A percentile compares a stretch with the other conserved stretches of the same genome.
phyloP scores from a whole-genome alignment of 2,113 vertebrate species.

The Heterocephalus glaber region DNA sequence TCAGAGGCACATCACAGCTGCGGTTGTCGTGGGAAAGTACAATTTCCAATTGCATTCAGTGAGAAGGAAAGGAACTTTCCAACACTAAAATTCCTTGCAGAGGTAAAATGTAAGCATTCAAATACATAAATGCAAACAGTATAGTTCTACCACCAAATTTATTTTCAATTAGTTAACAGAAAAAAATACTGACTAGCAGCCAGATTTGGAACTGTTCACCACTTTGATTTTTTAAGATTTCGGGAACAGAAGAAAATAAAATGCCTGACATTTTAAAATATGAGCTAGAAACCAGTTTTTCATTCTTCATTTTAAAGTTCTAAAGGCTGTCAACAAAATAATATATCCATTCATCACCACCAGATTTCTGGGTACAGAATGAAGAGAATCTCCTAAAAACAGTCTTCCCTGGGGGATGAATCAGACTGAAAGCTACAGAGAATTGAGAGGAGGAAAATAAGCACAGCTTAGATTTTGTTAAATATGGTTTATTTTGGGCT shows the following conservation, averaged over 20 bases:
- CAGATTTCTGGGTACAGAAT: neutral
- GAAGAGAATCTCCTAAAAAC: neutral
- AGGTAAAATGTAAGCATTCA: neutral
- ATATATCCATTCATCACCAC: neutral
- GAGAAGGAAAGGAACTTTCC: neutral
- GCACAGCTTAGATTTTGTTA: neutral
- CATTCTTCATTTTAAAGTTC: neutral
- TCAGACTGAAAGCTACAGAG: neutral
- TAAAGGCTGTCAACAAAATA: conserved; percentile 12
- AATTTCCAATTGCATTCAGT: neutral
- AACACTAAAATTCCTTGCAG: neutral
- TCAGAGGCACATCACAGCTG: neutral
- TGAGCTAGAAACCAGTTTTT: neutral
- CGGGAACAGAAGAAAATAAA: conserved; percentile 27
- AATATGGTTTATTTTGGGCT: neutral
- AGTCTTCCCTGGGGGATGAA: neutral
- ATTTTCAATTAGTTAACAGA: neutral
- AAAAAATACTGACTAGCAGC: neutral
- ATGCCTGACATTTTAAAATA: neutral
- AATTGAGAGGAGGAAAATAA: neutral
- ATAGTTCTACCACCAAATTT: neutral
- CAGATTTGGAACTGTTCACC: neutral
- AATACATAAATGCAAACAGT: neutral
- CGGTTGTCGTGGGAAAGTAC: neutral
- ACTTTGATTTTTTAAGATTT: neutral